Evolutionary conservation across 2,888 invertebrate species (phyloP).

Genomic region (Conops quadrifasciatus): DNA sequence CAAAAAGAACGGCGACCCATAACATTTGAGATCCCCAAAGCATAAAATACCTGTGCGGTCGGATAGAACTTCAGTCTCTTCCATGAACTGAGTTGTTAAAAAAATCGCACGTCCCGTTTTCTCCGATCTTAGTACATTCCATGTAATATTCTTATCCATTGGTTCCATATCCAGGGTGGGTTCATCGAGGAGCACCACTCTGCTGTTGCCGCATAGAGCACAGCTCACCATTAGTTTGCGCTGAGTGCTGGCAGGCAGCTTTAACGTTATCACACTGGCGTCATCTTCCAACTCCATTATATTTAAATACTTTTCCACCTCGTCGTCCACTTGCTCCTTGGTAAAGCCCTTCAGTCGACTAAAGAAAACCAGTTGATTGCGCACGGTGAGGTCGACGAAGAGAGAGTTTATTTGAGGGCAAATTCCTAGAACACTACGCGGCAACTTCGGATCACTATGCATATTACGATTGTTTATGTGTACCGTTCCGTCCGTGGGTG

Average conservation of each 20-base stretch:
- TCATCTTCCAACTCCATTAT: slow-evolving; percentile 73
- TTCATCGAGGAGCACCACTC: slow-evolving; percentile 75
- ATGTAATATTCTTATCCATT: slow-evolving; percentile 78
- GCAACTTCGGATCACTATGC: slow-evolving; percentile 68
- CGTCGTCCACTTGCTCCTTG: slow-evolving; percentile 67
- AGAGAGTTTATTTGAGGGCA: slow-evolving; percentile 86
- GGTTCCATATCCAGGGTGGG: slow-evolving; percentile 87
- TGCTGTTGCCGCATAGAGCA: slow-evolving; percentile 76
- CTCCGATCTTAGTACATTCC: slow-evolving; percentile 79
- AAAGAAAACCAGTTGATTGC: slow-evolving; percentile 82
- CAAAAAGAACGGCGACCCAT: slow-evolving; percentile 79
- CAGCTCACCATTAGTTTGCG: slow-evolving; percentile 77
- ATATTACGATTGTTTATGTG: slow-evolving; percentile 76
- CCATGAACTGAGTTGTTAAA: slow-evolving; percentile 87
- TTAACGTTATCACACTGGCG: slow-evolving; percentile 68
- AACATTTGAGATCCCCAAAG: slow-evolving; percentile 77
- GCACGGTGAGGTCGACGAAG: slow-evolving; percentile 80
- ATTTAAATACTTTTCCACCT: slow-evolving; percentile 71
- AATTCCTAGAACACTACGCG: slow-evolving; percentile 75
- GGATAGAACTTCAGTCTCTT: slow-evolving; percentile 85
- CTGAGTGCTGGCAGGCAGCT: slow-evolving; percentile 79
- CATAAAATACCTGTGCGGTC: slow-evolving; percentile 88
- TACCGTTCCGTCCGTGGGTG: slow-evolving; percentile 74
- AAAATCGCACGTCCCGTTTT: slow-evolving; percentile 79
- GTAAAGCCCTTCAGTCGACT: slow-evolving; percentile 73